Conservation (phyloP, 2,113 vertebrate genomes). For the Solea senegalensis region DNA sequence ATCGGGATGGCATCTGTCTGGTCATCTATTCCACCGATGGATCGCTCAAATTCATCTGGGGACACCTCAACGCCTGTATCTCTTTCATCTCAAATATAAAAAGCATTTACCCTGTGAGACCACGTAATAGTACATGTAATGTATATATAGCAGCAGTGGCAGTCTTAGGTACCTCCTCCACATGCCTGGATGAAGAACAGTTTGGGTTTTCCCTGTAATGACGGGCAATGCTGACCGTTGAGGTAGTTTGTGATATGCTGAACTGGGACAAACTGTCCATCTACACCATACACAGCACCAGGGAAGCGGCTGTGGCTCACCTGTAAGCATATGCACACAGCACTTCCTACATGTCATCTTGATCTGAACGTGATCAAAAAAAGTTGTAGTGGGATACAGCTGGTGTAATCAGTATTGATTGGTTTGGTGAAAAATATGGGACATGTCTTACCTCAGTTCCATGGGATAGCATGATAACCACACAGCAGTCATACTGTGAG, state of each 20-base stretch:
- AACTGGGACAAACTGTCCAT: slow-evolving; percentile 83
- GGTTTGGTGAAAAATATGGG: neutral
- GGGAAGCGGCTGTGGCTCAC: slow-evolving; percentile 91
- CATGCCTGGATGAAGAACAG: slow-evolving; percentile 98
- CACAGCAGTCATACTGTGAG: slow-evolving; percentile 85
- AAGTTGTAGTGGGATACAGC: neutral
- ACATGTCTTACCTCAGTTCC: slow-evolving; percentile 87
- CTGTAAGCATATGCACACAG: slow-evolving; percentile 72
- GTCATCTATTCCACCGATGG: slow-evolving; percentile 45
- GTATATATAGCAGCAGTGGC: neutral
- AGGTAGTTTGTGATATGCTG: slow-evolving; percentile 91
- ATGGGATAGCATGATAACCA: slow-evolving; percentile 93
- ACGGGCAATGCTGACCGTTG: slow-evolving; percentile 86
- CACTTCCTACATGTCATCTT: neutral
- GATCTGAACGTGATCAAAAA: neutral
- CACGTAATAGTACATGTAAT: neutral
- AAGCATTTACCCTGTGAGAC: neutral
- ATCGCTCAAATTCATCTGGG: slow-evolving; percentile 44
- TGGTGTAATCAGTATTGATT: neutral
- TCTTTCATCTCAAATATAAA: slow-evolving; percentile 78
- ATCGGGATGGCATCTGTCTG: slow-evolving; percentile 82
- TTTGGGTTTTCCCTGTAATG: slow-evolving; percentile 93
- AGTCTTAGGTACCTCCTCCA: slow-evolving; percentile 86
- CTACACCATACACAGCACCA: slow-evolving; percentile 88
- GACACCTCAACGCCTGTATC: slow-evolving; percentile 87